Conservation (phyloP, 2,113 vertebrate species). For the Raphicerus campestris region DNA sequence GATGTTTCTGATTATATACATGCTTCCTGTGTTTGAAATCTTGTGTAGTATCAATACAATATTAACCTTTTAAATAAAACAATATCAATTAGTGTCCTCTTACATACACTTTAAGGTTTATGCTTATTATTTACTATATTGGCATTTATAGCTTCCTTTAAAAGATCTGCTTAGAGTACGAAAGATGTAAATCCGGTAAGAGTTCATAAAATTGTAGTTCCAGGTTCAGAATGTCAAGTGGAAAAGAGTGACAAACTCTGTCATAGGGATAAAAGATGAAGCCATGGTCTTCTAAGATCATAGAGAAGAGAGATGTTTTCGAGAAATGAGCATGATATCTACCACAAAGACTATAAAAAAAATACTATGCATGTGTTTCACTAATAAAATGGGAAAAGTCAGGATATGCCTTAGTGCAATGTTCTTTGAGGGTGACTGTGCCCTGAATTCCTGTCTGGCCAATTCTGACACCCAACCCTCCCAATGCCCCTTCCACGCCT, state of each 20-base stretch:
- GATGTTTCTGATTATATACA: conserved; percentile 10
- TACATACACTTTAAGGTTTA: background rate
- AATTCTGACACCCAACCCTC: background rate
- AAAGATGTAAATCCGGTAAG: conserved; percentile 6
- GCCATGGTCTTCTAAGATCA: background rate
- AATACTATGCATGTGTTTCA: background rate
- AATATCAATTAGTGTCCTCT: background rate
- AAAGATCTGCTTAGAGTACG: background rate
- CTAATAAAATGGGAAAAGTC: background rate
- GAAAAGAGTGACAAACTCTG: conserved; percentile 5
- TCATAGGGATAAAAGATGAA: background rate
- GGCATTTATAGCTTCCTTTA: background rate
- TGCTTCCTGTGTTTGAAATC: conserved; percentile 38
- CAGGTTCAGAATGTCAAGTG: background rate
- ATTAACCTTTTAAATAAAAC: conserved; percentile 50
- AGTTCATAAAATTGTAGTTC: background rate
- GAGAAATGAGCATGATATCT: background rate
- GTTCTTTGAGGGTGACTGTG: background rate
- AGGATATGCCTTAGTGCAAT: background rate
- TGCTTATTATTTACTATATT: background rate
- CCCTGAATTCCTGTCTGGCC: background rate
- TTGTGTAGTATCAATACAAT: background rate
- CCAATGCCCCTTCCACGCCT: background rate
- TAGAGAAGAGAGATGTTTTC: background rate
- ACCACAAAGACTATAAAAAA: conserved; percentile 14